Conservation (phyloP, 2,113 vertebrate species). For the Phalacrocorax carbo region DNA sequence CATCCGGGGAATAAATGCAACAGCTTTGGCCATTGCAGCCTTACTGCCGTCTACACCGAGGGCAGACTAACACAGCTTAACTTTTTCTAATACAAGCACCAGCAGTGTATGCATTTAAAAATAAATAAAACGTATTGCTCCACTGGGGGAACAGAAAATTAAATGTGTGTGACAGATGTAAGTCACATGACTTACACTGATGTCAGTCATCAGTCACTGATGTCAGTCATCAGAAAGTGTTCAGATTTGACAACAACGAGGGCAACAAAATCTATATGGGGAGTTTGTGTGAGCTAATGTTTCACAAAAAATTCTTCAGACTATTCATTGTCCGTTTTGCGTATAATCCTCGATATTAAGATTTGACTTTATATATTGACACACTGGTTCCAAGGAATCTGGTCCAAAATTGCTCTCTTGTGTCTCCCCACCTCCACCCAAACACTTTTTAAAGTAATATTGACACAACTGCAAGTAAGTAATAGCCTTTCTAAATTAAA, state of each 20-base stretch:
- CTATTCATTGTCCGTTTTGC: background rate
- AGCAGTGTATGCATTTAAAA: background rate
- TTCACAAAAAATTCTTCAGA: background rate
- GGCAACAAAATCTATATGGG: background rate
- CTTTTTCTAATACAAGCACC: background rate
- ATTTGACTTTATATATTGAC: background rate
- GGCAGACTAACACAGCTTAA: background rate
- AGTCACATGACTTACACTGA: background rate
- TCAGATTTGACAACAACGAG: background rate
- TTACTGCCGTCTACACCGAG: background rate
- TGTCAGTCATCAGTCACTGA: too few species aligned
- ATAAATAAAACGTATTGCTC: background rate
- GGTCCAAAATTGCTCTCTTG: background rate
- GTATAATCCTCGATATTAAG: background rate
- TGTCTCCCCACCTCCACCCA: background rate
- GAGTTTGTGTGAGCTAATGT: background rate
- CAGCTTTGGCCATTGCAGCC: background rate
- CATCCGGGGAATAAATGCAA: background rate
- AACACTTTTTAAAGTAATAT: constrained; percentile 36
- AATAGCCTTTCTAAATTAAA: constrained; percentile 29
- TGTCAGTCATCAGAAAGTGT: background rate
- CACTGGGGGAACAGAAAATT: background rate
- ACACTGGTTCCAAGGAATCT: background rate
- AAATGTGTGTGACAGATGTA: background rate
- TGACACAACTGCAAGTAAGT: constrained; percentile 34